Conservation (phyloP, 2,113 vertebrate species). For the Dipodomys stephensi region DNA sequence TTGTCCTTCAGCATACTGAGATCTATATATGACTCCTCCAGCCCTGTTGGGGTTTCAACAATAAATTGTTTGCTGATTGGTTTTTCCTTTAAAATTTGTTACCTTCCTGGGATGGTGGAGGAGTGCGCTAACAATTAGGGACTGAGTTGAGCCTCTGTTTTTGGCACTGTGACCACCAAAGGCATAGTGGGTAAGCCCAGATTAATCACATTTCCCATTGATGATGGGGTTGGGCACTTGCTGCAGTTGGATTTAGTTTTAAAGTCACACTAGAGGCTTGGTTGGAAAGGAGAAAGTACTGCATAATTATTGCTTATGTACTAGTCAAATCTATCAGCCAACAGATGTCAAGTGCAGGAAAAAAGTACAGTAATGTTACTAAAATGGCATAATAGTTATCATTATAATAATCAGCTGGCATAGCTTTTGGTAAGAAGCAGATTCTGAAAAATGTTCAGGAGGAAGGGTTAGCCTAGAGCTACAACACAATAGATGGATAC, state of each 20-base stretch:
- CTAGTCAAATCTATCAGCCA: constrained; percentile 85
- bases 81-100: neutral
- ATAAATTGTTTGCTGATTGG: constrained; percentile 56
- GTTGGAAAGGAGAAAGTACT: constrained; percentile 75
- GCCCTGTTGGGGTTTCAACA: constrained; percentile 40
- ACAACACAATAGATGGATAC: constrained; percentile 48
- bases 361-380: constrained; percentile 86
- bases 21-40: constrained; percentile 35
- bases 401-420: constrained; percentile 85
- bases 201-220: constrained; percentile 37
- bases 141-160: constrained; percentile 52
- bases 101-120: constrained; percentile 13
- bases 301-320: constrained; percentile 85
- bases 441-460: constrained; percentile 67
- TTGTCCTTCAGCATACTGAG: constrained; percentile 39
- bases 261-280: constrained; percentile 53
- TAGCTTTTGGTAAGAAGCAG: constrained; percentile 81
- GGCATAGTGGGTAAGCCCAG: neutral
- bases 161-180: constrained; percentile 44
- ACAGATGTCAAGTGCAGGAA: constrained; percentile 86
- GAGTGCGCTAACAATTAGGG: constrained; percentile 25
- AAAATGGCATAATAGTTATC: constrained; percentile 86
- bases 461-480: constrained; percentile 81
- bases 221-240: constrained; percentile 28
- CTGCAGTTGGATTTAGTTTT: constrained; percentile 61